Evolutionary conservation across 2,888 invertebrate species (phyloP).

Genomic region (Ecliptopera silaceata): DNA sequence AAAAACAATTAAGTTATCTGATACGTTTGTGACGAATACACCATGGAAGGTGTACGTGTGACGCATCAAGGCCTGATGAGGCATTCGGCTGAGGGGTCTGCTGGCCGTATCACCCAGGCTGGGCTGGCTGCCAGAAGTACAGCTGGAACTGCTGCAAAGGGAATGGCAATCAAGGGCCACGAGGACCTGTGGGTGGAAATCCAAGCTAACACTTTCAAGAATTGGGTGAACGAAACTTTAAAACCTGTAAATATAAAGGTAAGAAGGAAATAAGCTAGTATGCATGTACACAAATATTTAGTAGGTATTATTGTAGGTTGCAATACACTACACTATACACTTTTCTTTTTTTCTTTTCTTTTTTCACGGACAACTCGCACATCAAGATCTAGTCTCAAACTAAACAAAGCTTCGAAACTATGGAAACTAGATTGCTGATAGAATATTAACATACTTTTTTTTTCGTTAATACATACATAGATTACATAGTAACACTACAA

Average conservation of each 20-base stretch:
- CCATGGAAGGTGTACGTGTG: constrained; percentile 81
- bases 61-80: constrained; percentile 83
- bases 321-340: no score
- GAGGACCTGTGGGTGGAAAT: constrained; percentile 98
- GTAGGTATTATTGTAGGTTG: no score
- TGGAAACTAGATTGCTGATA: no score
- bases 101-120: constrained; percentile 86
- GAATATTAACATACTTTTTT: no score
- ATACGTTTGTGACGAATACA: constrained; percentile 45
- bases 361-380: no score
- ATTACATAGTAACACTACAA: no score
- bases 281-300: no score
- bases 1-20: constrained; percentile 37
- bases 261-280: constrained; percentile 31
- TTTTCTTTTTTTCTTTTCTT: no score
- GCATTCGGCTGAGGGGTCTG: constrained; percentile 83
- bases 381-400: no score
- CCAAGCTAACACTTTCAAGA: constrained; percentile 97
- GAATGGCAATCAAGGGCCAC: constrained; percentile 97
- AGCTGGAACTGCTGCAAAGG: constrained; percentile 96
- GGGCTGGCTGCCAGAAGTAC: constrained; percentile 95
- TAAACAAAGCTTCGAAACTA: no score
- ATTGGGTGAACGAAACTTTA: constrained; percentile 98
- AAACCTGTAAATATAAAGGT: constrained; percentile 87
- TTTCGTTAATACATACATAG: no score